Conservation (phyloP, 2,113 vertebrate genomes). For the Ceuthmochares aereus region DNA sequence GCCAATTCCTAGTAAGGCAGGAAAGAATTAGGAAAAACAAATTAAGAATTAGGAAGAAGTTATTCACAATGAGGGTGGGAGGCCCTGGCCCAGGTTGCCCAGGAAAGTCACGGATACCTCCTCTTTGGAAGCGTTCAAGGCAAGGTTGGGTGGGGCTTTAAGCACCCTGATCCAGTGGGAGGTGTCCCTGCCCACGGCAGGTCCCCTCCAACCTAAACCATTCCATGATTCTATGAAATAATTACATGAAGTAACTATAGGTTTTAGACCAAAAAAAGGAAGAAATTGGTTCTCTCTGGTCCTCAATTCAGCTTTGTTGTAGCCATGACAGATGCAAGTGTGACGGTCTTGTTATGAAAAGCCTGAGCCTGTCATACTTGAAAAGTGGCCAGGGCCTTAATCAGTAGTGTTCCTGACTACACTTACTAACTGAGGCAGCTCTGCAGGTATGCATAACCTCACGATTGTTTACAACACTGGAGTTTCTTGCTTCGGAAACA, state of each 20-base stretch:
- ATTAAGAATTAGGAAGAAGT: too few species aligned
- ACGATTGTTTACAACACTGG: neutral
- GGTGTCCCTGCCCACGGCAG: too few species aligned
- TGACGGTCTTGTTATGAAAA: conserved; percentile 32
- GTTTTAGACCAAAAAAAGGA: neutral
- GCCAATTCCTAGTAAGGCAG: conserved; percentile 85
- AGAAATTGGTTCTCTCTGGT: neutral
- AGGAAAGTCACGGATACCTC: too few species aligned
- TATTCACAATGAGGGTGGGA: too few species aligned
- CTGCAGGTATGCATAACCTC: neutral
- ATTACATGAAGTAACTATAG: neutral
- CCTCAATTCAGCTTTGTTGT: neutral
- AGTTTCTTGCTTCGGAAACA: neutral
- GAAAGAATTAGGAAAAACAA: neutral
- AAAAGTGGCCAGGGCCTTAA: conserved; percentile 26
- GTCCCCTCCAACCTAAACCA: too few species aligned
- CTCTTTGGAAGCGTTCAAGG: too few species aligned
- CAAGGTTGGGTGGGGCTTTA: too few species aligned
- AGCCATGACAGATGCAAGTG: conserved; percentile 31
- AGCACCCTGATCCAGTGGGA: too few species aligned
- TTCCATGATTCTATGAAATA: neutral
- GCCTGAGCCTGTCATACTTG: conserved; percentile 8
- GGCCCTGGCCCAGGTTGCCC: too few species aligned
- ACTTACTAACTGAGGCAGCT: neutral
- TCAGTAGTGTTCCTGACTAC: neutral